Base-by-base conservation (phyloP, 2,888 invertebrate genomes). In the Bimastos eiseni region DNA sequence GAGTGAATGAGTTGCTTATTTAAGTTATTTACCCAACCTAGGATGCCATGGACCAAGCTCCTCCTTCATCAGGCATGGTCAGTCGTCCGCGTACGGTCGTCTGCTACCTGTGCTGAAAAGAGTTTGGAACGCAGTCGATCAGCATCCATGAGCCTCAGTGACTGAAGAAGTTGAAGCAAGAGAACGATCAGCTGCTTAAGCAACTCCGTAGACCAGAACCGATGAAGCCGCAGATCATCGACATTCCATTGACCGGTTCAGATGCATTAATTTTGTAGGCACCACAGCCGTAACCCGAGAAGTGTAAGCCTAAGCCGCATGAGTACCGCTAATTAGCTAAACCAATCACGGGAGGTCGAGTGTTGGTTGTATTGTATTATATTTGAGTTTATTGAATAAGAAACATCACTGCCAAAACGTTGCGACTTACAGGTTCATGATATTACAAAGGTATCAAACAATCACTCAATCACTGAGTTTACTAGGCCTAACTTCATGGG, bases 61-160 rank as follows among this genome's bases (percentile, higher is more conserved):
- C n/a, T 6, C 11, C 70, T 70, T 70, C 70, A n/a, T 70, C 33
- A 5, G 33, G 89, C 33, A 34, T 8, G 89, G 89, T 21, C 8
- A 37, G 38, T 21, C 91, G 49, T 8, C 92, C 92, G 37, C 84
- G 88, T 33, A 91, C 89, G 24, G 94, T 95, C 84, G 94, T 95
- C 91, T 97, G 97, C 93, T 96, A 96, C 94, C 96, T 96, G 92
- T 97, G 97, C 93, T 96, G 96, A 1, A 95, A 96, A 89, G 96
- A 96, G 93, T 97, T 97, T 93, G 96, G 96, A 55, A 95, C 96
- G 1, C 96, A 96, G 93, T 96, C 96, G 89, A 96, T 97, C 83
- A 95, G 95, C 90, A 96, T 96, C 91, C 97, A 97, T 94, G 96
- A 97, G 93, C 96, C 96, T 4, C 96, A 96, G 93, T 97, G 97